Evolutionary conservation across 2,797 vertebrate species (phyloP).

Genomic region (Enteromius mattozi): DNA sequence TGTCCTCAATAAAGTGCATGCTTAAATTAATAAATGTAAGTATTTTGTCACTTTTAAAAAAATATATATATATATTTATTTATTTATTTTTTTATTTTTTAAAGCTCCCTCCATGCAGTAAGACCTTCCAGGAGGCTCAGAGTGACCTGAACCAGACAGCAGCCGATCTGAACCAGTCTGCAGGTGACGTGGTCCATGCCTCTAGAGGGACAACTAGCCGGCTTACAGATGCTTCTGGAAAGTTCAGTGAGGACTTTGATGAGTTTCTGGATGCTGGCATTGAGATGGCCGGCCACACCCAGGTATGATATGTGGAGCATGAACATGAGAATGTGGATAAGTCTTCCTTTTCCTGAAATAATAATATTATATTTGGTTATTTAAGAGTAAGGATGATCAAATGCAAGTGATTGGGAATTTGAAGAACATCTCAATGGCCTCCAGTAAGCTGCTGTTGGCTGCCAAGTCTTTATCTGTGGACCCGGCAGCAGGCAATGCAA

Average conservation of each 20-base stretch:
- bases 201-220: constrained; percentile 90
- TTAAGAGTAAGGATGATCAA: constrained; percentile 93
- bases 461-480: constrained; percentile 97
- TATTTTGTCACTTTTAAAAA: neutral
- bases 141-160: constrained; percentile 95
- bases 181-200: constrained; percentile 94
- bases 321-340: neutral
- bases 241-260: constrained; percentile 97
- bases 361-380: constrained; percentile 34
- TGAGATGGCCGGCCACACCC: constrained; percentile 98
- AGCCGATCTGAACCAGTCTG: constrained; percentile 94
- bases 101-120: constrained; percentile 90
- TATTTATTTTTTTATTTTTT: neutral
- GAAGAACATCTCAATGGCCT: constrained; percentile 99
- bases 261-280: constrained; percentile 98
- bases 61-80: no score
- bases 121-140: constrained; percentile 96
- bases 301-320: constrained; percentile 74
- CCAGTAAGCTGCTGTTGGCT: constrained; percentile 94
- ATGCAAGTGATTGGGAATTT: constrained; percentile 97
- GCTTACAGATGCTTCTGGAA: constrained; percentile 92
- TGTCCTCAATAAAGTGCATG: neutral
- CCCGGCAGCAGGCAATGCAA: constrained; percentile 96
- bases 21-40: neutral
- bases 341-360: neutral